A percentile compares a stretch with the other conserved stretches of the same genome.
Conservation (phyloP, 2,888 invertebrate genomes). For the Heliconius erato region DNA sequence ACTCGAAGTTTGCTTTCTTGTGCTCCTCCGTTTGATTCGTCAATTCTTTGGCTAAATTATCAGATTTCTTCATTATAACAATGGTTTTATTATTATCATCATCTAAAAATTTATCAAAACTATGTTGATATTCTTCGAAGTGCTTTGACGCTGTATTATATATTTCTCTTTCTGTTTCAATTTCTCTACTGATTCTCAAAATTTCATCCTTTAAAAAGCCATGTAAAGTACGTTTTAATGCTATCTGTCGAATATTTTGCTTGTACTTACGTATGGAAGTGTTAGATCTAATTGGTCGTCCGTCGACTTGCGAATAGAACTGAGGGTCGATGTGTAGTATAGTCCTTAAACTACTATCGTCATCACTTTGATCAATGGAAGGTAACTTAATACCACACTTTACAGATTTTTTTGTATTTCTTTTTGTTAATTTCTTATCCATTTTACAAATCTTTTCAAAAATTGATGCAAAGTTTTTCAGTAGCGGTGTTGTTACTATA, state of each 20-base stretch:
- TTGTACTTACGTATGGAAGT: conserved; percentile 85
- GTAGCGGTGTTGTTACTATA: conserved; percentile 51
- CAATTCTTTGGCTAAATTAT: conserved; percentile 73
- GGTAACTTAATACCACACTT: conserved; percentile 74
- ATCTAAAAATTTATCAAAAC: conserved; percentile 81
- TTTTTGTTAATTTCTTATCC: conserved; percentile 63
- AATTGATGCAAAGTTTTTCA: conserved; percentile 14
- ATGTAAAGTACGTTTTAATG: conserved; percentile 71
- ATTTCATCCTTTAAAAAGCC: conserved; percentile 79
- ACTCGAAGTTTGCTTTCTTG: conserved; percentile 74
- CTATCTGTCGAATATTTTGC: conserved; percentile 77
- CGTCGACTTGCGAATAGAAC: conserved; percentile 87
- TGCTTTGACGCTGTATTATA: conserved; percentile 73
- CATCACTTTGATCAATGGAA: conserved; percentile 65
- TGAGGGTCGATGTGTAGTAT: conserved; percentile 87
- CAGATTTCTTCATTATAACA: conserved; percentile 78
- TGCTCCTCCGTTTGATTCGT: conserved; percentile 73
- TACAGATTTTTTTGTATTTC: conserved; percentile 62
- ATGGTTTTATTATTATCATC: conserved; percentile 81
- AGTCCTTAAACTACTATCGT: conserved; percentile 72
- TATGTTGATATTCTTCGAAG: conserved; percentile 77
- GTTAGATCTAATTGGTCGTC: conserved; percentile 85
- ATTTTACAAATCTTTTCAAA: conserved; percentile 40
- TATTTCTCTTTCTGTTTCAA: conserved; percentile 71
- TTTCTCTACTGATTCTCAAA: conserved; percentile 75